These are phyloP conservation scores for Percina caprodes DNA, from an alignment of 2,113 vertebrate genomes.

Conservation along the genomic window DNA sequence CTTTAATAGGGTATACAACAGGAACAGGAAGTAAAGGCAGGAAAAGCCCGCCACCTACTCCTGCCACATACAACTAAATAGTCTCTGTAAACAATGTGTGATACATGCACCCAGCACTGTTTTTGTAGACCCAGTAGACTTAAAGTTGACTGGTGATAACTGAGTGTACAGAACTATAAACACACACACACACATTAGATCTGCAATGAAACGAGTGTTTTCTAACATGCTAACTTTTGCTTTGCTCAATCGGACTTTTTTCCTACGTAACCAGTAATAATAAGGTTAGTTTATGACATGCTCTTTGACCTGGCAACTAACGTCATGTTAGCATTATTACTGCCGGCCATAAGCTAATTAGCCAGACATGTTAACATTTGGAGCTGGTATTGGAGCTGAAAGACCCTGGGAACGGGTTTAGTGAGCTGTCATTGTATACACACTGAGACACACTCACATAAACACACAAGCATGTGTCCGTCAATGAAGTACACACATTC, in stretches of 20 bases:
- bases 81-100: conserved; percentile 7
- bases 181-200: neutral
- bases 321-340: neutral
- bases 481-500: neutral
- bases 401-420: neutral
- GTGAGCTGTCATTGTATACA: neutral
- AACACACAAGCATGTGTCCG: conserved; percentile 8
- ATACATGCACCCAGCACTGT: neutral
- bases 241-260: neutral
- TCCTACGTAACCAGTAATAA: no score
- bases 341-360: neutral
- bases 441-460: neutral
- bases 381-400: neutral
- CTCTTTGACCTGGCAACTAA: neutral
- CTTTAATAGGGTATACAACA: conserved; percentile 61
- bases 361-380: neutral
- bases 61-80: conserved; percentile 4
- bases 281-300: neutral
- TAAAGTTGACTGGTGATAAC: neutral
- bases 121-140: neutral
- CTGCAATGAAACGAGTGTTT: neutral
- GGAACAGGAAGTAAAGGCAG: conserved; percentile 69
- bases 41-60: conserved; percentile 10
- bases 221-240: neutral
- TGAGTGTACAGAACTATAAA: neutral